These are phyloP conservation scores for Leptosomus discolor DNA, from an alignment of 2,113 vertebrate species.

Conservation along the genomic window DNA sequence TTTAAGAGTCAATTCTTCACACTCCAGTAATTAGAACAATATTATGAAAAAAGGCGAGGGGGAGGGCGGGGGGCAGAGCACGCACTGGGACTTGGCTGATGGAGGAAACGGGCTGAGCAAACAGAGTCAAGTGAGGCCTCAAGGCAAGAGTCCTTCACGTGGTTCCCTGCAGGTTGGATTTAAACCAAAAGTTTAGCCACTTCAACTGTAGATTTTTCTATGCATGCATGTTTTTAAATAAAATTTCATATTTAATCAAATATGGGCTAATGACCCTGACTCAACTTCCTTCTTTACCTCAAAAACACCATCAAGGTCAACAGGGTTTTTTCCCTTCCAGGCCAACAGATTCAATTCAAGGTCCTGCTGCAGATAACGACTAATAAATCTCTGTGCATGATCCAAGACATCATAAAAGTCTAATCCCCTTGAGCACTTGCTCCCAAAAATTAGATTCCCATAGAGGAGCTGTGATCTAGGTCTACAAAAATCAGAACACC, in stretches of 20 bases:
- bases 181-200: not conserved
- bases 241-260: not conserved
- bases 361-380: not conserved
- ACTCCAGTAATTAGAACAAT: conserved; percentile 59
- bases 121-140: not conserved
- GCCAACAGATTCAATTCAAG: not conserved
- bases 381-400: not conserved
- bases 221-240: not conserved
- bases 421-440: not conserved
- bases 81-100: not conserved
- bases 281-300: not conserved
- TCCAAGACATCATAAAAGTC: not conserved
- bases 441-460: not conserved
- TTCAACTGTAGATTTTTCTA: not conserved
- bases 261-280: not conserved
- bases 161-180: not conserved
- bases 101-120: not conserved
- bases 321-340: not conserved
- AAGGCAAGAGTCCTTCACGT: not conserved
- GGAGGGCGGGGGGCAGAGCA: not conserved
- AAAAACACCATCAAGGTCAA: not conserved
- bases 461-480: not conserved
- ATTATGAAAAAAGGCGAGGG: not conserved
- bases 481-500: not conserved
- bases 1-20: conserved; percentile 53